Conservation (phyloP, 2,113 vertebrate species). For the Melanostigma gelatinosum region DNA sequence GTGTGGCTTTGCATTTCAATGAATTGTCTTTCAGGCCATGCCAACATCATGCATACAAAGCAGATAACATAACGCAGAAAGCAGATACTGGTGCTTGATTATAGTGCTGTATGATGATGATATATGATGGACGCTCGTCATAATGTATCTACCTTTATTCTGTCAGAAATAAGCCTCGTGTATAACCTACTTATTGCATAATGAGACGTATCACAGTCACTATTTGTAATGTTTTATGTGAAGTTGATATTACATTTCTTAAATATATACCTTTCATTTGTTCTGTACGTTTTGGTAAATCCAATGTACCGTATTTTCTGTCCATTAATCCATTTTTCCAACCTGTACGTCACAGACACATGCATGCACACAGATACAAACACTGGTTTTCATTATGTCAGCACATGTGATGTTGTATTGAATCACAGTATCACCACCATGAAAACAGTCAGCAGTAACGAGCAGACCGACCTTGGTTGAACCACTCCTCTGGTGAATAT, state of each 20-base stretch:
- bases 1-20: slow-evolving; percentile 68
- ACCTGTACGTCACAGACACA: slow-evolving; percentile 83
- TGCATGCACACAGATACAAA: slow-evolving; percentile 63
- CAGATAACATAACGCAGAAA: slow-evolving; percentile 35
- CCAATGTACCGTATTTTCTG: slow-evolving; percentile 91
- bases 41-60: slow-evolving; percentile 63
- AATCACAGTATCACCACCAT: slow-evolving; percentile 30
- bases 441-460: slow-evolving; percentile 29
- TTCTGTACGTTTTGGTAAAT: slow-evolving; percentile 90
- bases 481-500: slow-evolving; percentile 91
- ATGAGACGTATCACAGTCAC: neutral
- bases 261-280: slow-evolving; percentile 89
- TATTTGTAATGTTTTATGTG: slow-evolving; percentile 9
- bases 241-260: slow-evolving; percentile 11
- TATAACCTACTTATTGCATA: neutral
- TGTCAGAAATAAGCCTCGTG: neutral
- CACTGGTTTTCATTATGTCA: slow-evolving; percentile 57
- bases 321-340: slow-evolving; percentile 91
- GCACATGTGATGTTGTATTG: slow-evolving; percentile 23
- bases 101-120: neutral
- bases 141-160: neutral
- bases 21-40: slow-evolving; percentile 43
- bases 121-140: slow-evolving; percentile 11
- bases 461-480: slow-evolving; percentile 92
- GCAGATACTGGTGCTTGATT: slow-evolving; percentile 17